phyloP scores from a whole-genome alignment of 1,140 invertebrate genomes.

The Drosophila repleta region DNA sequence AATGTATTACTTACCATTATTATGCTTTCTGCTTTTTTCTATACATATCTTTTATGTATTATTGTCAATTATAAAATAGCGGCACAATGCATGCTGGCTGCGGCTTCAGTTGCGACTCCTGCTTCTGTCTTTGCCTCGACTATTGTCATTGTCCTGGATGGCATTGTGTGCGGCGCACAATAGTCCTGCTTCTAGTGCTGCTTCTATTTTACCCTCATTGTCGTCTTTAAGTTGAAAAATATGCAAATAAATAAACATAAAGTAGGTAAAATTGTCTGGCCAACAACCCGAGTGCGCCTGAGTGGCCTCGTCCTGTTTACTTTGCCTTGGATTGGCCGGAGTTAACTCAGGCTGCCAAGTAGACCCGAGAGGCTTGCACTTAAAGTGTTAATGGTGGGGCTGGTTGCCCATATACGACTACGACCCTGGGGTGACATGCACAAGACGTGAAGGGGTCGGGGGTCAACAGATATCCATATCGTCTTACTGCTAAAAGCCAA shows the following conservation, averaged over 20 bases:
- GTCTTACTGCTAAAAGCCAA: slow-evolving; percentile 32
- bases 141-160: slow-evolving; percentile 60
- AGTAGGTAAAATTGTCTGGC: slow-evolving; percentile 82
- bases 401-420: slow-evolving; percentile 32
- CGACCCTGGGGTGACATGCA: slow-evolving; percentile 65
- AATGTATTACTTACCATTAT: slow-evolving; percentile 82
- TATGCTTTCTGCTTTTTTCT: slow-evolving; percentile 70
- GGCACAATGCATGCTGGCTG: slow-evolving; percentile 62
- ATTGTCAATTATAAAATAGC: slow-evolving; percentile 79
- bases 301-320: slow-evolving; percentile 48
- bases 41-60: slow-evolving; percentile 75
- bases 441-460: slow-evolving; percentile 40
- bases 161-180: slow-evolving; percentile 41
- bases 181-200: slow-evolving; percentile 42
- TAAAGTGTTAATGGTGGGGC: slow-evolving; percentile 66
- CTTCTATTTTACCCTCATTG: slow-evolving; percentile 52
- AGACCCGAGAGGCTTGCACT: slow-evolving; percentile 58
- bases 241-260: slow-evolving; percentile 81
- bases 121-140: slow-evolving; percentile 38
- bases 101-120: slow-evolving; percentile 16
- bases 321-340: slow-evolving; percentile 27
- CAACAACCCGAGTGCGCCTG: slow-evolving; percentile 67
- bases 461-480: slow-evolving; percentile 26
- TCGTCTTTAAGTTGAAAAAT: slow-evolving; percentile 81
- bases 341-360: slow-evolving; percentile 49